Conservation (phyloP, 2,113 vertebrate species). For the Physeter macrocephalus region DNA sequence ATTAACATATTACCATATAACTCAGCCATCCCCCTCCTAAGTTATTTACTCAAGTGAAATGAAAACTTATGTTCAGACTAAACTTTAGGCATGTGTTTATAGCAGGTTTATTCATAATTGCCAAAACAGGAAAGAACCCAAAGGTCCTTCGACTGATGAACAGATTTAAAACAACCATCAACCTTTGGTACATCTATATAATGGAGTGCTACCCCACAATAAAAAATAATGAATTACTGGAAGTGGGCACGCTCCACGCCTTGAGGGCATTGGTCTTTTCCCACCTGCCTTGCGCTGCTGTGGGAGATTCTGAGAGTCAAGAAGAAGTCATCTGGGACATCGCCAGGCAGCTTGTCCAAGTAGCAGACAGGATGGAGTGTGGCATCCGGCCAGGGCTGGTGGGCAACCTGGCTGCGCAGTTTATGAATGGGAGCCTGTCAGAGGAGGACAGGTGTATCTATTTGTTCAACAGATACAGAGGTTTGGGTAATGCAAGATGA, state of each 20-base stretch:
- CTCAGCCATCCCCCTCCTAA: not conserved
- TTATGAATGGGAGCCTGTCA: constrained; percentile 51
- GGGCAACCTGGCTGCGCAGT: constrained; percentile 43
- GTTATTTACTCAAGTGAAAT: not conserved
- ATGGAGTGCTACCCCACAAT: not conserved
- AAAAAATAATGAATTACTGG: not conserved
- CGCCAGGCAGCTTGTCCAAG: constrained; percentile 70
- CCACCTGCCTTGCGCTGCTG: no score
- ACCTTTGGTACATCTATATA: not conserved
- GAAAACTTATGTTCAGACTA: not conserved
- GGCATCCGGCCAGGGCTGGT: constrained; percentile 68
- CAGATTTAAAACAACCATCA: not conserved
- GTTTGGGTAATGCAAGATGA: not conserved
- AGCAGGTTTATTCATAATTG: not conserved
- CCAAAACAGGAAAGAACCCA: not conserved
- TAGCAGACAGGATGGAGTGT: constrained; percentile 76
- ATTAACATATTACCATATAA: not conserved
- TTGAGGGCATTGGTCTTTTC: not conserved
- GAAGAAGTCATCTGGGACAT: constrained; percentile 72
- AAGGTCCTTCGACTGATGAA: not conserved
- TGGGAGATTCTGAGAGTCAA: constrained; percentile 29
- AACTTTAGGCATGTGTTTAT: not conserved
- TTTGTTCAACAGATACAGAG: not conserved
- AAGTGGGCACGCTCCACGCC: not conserved
- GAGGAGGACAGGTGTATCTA: not conserved